These are phyloP conservation scores for Gnatocerus cornutus DNA, from an alignment of 2,888 invertebrate genomes.

Conservation along the genomic window DNA sequence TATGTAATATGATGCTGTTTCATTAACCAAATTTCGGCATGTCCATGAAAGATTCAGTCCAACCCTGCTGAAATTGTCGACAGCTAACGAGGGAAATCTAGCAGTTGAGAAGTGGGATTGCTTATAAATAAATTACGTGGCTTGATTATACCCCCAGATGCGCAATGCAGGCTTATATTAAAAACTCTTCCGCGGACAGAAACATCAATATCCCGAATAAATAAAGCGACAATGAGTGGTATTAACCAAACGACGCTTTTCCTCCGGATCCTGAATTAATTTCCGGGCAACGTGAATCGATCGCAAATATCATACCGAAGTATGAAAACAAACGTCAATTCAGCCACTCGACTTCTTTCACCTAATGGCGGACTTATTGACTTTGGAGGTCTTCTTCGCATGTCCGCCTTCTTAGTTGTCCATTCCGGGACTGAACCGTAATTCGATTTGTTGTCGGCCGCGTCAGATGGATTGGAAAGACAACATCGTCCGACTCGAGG, in stretches of 20 bases:
- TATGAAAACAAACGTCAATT: constrained; percentile 28
- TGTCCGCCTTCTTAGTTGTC: constrained; percentile 59
- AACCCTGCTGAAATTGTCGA: constrained; percentile 25
- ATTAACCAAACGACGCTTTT: constrained; percentile 4
- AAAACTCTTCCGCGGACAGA: constrained; percentile 2
- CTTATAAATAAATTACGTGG: constrained; percentile 61
- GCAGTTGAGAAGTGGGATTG: constrained; percentile 59
- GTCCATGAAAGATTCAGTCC: background rate
- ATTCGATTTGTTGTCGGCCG: constrained; percentile 67
- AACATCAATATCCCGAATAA: background rate
- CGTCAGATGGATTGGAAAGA: constrained; percentile 68
- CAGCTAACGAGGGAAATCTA: constrained; percentile 60
- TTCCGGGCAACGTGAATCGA: constrained; percentile 8
- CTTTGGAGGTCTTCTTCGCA: constrained; percentile 52
- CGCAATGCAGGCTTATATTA: constrained; percentile 37
- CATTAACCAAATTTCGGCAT: background rate
- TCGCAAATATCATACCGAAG: constrained; percentile 13
- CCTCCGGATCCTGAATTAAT: constrained; percentile 10
- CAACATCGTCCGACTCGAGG: constrained; percentile 63
- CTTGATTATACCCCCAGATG: constrained; percentile 55
- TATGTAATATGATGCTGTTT: background rate
- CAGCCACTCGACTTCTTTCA: constrained; percentile 19
- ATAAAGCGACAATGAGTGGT: constrained; percentile 12
- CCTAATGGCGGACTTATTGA: constrained; percentile 43
- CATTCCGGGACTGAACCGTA: constrained; percentile 63